Evolutionary conservation across 2,113 vertebrate species (phyloP).

Genomic region (Rostratula benghalensis): DNA sequence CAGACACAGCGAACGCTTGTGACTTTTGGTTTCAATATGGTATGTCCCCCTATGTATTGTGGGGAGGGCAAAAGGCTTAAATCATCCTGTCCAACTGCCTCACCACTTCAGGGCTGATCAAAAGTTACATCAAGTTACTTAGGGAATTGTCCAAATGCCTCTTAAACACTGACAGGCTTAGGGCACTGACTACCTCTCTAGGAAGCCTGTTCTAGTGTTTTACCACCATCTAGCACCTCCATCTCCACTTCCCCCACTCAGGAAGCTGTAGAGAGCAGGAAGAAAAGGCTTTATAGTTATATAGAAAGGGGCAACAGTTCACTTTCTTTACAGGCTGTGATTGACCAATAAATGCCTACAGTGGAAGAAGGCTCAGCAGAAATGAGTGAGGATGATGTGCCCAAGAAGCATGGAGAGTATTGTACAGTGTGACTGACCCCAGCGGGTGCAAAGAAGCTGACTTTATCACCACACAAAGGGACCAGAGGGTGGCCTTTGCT

Average conservation of each 20-base stretch:
- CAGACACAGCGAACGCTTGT: background rate
- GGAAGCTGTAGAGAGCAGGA: background rate
- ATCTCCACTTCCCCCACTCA: background rate
- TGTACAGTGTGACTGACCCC: background rate
- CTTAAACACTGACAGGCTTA: background rate
- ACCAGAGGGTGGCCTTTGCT: background rate
- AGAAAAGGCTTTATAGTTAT: background rate
- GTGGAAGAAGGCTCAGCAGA: background rate
- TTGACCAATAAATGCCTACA: background rate
- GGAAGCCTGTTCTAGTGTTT: background rate
- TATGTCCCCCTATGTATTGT: no score
- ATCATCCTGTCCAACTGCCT: background rate
- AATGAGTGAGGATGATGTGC: background rate
- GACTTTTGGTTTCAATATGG: background rate
- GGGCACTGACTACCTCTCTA: background rate
- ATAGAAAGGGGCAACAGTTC: background rate
- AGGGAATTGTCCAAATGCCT: background rate
- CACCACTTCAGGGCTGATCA: background rate
- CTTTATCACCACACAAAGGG: background rate
- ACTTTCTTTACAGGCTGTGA: background rate
- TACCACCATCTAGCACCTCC: background rate
- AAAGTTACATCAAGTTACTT: background rate
- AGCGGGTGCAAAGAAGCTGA: background rate
- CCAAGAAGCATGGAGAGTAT: background rate
- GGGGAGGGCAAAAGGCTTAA: background rate